Evolutionary conservation across 2,797 vertebrate species (phyloP), one percentile per base, ranked within the genome.

Genomic region (Ctenopoma multispine): DNA sequence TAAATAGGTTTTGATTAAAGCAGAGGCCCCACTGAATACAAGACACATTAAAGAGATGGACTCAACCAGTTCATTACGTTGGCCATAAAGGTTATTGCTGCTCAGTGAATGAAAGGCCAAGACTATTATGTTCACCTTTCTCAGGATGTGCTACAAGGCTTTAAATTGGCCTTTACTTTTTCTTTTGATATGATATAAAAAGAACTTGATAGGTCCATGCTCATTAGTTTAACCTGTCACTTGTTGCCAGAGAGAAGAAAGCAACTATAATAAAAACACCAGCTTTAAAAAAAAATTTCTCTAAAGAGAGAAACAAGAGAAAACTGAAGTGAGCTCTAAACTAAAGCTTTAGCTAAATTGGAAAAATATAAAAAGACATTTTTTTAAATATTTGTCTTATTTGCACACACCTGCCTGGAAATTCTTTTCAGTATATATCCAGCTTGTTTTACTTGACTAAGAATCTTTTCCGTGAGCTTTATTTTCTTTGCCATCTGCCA

Each of bases 1-100:
- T 89, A 90, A 91, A 92, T 90, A 91, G 83, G 81, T 86, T 92
- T 91, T 92, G 89, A 92, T 91, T 90, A 86, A 90, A 91, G 83
- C 58, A 18, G 79, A 80, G 83, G 82, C 80, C 81, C 64, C 44
- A 47, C 70, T 88, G 89, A 90, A 92, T 90, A 87, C 86, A 87
- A 92, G 89, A 89, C 88, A 81, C 85, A 91, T 90, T 91, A 91
- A 90, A 89, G 82, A 79, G 85, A 90, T 83, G 80, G 87, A 90
- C 87, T 86, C 84, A 79, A 84, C 79, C 72, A 90, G 87, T 90
- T 91, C 91, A 93, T 93, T 91, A 90, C 87, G 90, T 86, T 86
- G 84, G 79, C 83, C 82, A 89, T 91, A 92, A 92, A 91, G 92
- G 91, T 91, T 90, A 91, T 92, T 91, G 87, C 90, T 82, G 89